Conservation (phyloP, 2,113 vertebrate species). For the Callocephalon fimbriatum region DNA sequence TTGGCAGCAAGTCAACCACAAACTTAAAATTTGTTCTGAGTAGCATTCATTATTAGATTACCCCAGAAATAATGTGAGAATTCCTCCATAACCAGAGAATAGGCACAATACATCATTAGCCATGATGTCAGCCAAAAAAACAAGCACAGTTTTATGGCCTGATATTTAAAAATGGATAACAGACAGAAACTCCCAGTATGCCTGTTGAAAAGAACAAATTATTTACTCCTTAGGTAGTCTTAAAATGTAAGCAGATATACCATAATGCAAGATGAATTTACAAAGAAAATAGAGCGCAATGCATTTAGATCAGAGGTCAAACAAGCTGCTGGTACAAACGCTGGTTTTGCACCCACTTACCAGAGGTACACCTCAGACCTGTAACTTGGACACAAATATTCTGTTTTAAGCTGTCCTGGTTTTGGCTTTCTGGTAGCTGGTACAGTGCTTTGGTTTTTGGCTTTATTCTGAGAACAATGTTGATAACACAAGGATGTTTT, state of each 20-base stretch:
- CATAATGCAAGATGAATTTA: background rate
- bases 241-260: constrained; percentile 21
- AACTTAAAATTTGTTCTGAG: background rate
- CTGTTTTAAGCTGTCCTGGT: background rate
- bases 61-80: constrained; percentile 53
- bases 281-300: background rate
- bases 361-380: background rate
- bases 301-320: background rate
- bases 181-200: constrained; percentile 22
- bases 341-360: background rate
- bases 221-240: constrained; percentile 41
- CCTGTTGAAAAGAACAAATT: constrained; percentile 2
- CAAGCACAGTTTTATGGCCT: background rate
- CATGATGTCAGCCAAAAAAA: constrained; percentile 29
- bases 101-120: constrained; percentile 25
- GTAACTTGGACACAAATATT: background rate
- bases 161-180: constrained; percentile 54
- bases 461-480: background rate
- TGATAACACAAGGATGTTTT: background rate
- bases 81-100: constrained; percentile 35
- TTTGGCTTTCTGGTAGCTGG: background rate
- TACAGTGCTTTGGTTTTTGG: background rate
- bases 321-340: background rate
- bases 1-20: constrained; percentile 28
- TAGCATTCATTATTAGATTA: constrained; percentile 35